Evolutionary conservation across 2,888 invertebrate species (phyloP).

Genomic region (Protodeltote pygarga): DNA sequence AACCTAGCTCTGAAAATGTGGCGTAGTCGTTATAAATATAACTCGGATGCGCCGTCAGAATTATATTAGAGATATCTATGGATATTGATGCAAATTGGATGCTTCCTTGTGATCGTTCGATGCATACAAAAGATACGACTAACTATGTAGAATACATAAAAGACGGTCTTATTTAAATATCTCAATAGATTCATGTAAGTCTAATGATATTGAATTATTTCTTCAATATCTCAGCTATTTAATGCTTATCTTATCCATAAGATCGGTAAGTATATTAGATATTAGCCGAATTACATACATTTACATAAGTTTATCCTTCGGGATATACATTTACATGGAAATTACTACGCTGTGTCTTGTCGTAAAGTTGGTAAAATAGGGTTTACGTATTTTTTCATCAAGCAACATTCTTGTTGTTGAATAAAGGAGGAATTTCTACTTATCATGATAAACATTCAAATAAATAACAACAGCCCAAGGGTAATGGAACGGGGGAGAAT

Average conservation of each 20-base stretch:
- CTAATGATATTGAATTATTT: too few relatives aligned
- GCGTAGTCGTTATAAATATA: slow-evolving; percentile 23
- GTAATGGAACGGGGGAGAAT: background rate
- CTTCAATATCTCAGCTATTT: too few relatives aligned
- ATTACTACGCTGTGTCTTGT: slow-evolving; percentile 8
- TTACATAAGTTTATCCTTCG: slow-evolving; percentile 23
- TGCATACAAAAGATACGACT: slow-evolving; percentile 24
- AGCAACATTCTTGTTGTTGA: too few relatives aligned
- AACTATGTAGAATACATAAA: background rate
- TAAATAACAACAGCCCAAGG: background rate
- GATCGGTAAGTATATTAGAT: too few relatives aligned
- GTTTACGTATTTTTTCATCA: background rate
- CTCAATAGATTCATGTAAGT: too few relatives aligned
- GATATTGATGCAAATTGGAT: slow-evolving; percentile 29
- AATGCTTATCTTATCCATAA: too few relatives aligned
- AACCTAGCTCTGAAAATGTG: slow-evolving; percentile 10
- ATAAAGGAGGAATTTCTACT: too few relatives aligned
- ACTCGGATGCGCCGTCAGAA: slow-evolving; percentile 8
- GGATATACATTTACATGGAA: slow-evolving; percentile 10
- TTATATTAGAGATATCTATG: too few relatives aligned
- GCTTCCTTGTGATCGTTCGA: slow-evolving; percentile 12
- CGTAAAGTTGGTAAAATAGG: slow-evolving; percentile 11
- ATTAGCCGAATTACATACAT: slow-evolving; percentile 13
- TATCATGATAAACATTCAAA: too few relatives aligned
- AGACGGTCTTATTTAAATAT: too few relatives aligned